Percentiles rank a stretch among this genome's conserved stretches.
These are phyloP conservation scores for Zelostemma sp. DNA, from an alignment of 1,140 invertebrate species.

Conservation along the genomic window DNA sequence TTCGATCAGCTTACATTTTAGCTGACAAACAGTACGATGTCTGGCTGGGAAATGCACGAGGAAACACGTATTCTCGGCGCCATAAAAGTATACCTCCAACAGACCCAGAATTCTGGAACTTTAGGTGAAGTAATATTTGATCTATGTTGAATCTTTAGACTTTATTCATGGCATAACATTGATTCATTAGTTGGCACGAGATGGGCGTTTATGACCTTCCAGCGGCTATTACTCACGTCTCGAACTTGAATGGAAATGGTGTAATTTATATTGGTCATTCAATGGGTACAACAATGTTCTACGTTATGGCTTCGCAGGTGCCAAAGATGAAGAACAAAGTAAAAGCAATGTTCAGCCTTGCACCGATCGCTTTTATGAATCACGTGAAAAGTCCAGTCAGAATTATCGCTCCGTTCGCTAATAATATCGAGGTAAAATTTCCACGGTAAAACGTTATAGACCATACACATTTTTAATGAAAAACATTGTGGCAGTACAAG, in stretches of 20 bases:
- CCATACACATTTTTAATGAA: slow-evolving; percentile 3
- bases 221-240: slow-evolving; percentile 73
- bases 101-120: slow-evolving; percentile 70
- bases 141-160: background rate
- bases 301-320: slow-evolving; percentile 72
- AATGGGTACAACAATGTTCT: slow-evolving; percentile 75
- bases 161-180: slow-evolving; percentile 2
- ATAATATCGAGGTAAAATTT: slow-evolving; percentile 72
- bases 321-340: slow-evolving; percentile 69
- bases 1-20: slow-evolving; percentile 65
- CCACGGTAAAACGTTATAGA: slow-evolving; percentile 9
- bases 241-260: slow-evolving; percentile 16
- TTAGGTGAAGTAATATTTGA: slow-evolving; percentile 47
- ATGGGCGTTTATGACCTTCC: slow-evolving; percentile 77
- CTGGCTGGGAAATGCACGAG: slow-evolving; percentile 72
- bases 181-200: slow-evolving; percentile 74
- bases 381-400: slow-evolving; percentile 79
- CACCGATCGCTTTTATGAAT: slow-evolving; percentile 80
- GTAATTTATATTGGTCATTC: slow-evolving; percentile 74
- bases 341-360: slow-evolving; percentile 76
- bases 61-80: slow-evolving; percentile 68
- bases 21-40: slow-evolving; percentile 71
- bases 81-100: slow-evolving; percentile 56
- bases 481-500: too few species aligned
- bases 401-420: slow-evolving; percentile 72